These are phyloP conservation scores for Anniella stebbinsi DNA, from an alignment of 2,797 vertebrate genomes.

Conservation along the genomic window DNA sequence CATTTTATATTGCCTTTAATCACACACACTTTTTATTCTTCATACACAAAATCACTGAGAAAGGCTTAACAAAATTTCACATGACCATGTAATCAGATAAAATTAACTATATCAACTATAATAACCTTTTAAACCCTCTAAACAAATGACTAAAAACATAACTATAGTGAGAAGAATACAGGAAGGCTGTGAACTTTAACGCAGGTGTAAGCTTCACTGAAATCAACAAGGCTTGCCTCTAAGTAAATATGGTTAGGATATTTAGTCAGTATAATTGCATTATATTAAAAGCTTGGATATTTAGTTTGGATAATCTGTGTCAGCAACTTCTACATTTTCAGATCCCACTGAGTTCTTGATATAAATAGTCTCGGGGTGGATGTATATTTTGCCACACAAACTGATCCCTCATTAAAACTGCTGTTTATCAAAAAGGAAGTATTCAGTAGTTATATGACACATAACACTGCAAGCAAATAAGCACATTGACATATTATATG, in stretches of 20 bases:
- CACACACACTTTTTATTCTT: neutral
- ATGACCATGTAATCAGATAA: conserved; percentile 1
- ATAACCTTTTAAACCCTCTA: neutral
- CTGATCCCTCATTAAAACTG: neutral
- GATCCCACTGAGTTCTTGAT: neutral
- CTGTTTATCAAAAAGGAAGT: neutral
- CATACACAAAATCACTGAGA: neutral
- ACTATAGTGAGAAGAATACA: neutral
- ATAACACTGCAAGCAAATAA: neutral
- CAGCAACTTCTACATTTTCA: neutral
- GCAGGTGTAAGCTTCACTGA: neutral
- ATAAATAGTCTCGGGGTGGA: neutral
- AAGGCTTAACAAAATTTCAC: neutral
- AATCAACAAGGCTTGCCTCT: neutral
- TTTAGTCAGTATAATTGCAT: neutral
- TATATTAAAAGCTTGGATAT: neutral
- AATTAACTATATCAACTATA: neutral
- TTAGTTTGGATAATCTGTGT: neutral
- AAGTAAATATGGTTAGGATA: neutral
- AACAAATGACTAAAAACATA: neutral
- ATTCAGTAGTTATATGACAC: neutral
- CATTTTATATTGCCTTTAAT: conserved; percentile 11
- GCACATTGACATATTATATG: neutral
- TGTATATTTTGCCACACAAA: neutral
- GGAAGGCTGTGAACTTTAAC: neutral